These are phyloP conservation scores for Indri indri DNA, from an alignment of 2,113 vertebrate genomes.

Conservation along the genomic window DNA sequence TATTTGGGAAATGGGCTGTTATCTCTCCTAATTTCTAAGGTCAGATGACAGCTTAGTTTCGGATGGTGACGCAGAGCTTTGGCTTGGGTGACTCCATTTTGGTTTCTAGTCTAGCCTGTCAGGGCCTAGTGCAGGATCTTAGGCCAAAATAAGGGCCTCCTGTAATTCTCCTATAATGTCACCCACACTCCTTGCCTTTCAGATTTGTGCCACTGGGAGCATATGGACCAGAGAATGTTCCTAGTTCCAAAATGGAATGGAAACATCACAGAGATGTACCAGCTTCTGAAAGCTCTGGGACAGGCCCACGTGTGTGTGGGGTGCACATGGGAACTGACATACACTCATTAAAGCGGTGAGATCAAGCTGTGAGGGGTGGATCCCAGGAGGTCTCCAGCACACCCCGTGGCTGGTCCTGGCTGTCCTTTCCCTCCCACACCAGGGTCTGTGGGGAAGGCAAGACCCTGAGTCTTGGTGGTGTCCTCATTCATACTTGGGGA, in stretches of 20 bases:
- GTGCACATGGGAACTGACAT: not conserved
- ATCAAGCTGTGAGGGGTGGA: not conserved
- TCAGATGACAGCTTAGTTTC: not conserved
- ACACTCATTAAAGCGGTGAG: not conserved
- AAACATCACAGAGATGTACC: not conserved
- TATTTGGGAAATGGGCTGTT: not conserved
- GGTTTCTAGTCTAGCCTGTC: too few species aligned
- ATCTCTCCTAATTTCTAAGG: not conserved
- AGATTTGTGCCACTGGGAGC: not conserved
- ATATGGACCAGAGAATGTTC: not conserved
- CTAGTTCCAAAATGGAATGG: not conserved
- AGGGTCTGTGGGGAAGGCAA: not conserved
- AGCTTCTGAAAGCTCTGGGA: not conserved
- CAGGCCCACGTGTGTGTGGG: too few species aligned
- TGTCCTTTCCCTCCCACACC: not conserved
- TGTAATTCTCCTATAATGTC: not conserved
- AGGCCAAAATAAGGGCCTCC: not conserved
- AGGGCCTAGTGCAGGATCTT: not conserved
- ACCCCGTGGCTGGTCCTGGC: not conserved
- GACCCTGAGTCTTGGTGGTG: not conserved
- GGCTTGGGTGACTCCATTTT: not conserved
- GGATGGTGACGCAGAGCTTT: not conserved
- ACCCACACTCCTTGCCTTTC: not conserved
- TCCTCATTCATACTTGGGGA: not conserved
- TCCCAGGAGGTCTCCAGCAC: not conserved